Evolutionary conservation across 2,113 vertebrate genomes (phyloP).

Genomic region (Anser brachyrhynchus): DNA sequence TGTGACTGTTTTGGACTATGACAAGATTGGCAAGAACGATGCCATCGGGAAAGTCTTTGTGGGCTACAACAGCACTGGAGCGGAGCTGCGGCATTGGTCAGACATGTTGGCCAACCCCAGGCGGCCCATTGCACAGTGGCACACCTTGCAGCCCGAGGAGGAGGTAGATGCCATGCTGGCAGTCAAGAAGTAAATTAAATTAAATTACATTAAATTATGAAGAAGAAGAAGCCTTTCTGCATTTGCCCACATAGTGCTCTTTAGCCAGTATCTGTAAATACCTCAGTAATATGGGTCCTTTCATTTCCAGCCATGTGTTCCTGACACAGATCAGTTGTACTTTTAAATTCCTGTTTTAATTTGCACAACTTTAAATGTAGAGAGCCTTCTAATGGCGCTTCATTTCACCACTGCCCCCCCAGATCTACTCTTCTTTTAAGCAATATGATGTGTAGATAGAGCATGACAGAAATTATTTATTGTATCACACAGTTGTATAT

Average conservation of each 20-base stretch:
- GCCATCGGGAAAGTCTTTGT: slow-evolving; percentile 99
- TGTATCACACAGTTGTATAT: slow-evolving; percentile 97
- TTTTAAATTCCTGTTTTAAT: slow-evolving; percentile 78
- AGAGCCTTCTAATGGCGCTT: slow-evolving; percentile 74
- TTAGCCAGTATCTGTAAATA: slow-evolving; percentile 99
- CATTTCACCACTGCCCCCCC: slow-evolving; percentile 76
- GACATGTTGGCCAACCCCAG: slow-evolving; percentile 98
- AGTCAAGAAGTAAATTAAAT: slow-evolving; percentile 90
- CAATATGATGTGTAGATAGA: slow-evolving; percentile 99
- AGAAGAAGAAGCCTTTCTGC: slow-evolving; percentile 83
- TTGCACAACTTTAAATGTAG: slow-evolving; percentile 84
- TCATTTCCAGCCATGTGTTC: slow-evolving; percentile 83
- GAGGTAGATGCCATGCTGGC: slow-evolving; percentile 96
- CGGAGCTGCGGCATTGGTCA: slow-evolving; percentile 98
- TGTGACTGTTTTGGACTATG: slow-evolving; percentile 99
- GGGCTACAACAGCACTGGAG: slow-evolving; percentile 96
- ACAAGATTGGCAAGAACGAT: slow-evolving; percentile 99
- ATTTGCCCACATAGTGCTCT: slow-evolving; percentile 92
- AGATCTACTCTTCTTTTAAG: slow-evolving; percentile 98
- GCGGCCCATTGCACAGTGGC: slow-evolving; percentile 99
- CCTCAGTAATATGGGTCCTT: slow-evolving; percentile 97
- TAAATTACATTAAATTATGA: slow-evolving; percentile 78
- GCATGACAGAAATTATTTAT: slow-evolving; percentile 98
- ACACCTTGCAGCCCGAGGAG: slow-evolving; percentile 94
- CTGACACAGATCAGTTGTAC: slow-evolving; percentile 78